A percentile compares a stretch with the other conserved stretches of the same genome.
These are phyloP conservation scores for Lepus americanus DNA, from an alignment of 2,113 vertebrate species.

Conservation along the genomic window DNA sequence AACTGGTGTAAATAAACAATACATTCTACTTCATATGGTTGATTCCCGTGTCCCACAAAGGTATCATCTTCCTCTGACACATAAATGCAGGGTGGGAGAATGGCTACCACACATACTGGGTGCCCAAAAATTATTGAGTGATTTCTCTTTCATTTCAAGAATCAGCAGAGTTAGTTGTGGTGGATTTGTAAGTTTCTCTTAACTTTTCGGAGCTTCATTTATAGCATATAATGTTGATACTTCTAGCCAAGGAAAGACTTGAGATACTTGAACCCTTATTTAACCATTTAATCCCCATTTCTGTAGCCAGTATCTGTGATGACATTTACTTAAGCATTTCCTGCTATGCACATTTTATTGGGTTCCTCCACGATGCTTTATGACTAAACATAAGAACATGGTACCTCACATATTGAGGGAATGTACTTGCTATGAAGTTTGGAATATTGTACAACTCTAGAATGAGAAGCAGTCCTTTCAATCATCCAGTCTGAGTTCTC, in stretches of 20 bases:
- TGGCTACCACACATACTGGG: background rate
- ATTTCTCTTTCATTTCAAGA: slow-evolving; percentile 58
- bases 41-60: background rate
- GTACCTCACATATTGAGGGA: background rate
- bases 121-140: slow-evolving; percentile 38
- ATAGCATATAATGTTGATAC: background rate
- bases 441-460: background rate
- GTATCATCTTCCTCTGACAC: slow-evolving; percentile 21
- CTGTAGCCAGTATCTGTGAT: background rate
- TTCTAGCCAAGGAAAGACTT: slow-evolving; percentile 23
- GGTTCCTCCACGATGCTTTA: background rate
- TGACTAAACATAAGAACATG: background rate
- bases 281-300: background rate
- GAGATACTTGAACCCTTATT: slow-evolving; percentile 20
- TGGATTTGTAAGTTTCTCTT: slow-evolving; percentile 9
- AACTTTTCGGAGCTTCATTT: slow-evolving; percentile 36
- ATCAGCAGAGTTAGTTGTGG: background rate
- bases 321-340: slow-evolving; percentile 33
- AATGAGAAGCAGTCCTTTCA: background rate
- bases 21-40: slow-evolving; percentile 16
- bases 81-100: background rate
- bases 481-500: background rate
- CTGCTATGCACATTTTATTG: background rate
- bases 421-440: background rate
- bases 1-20: background rate